Base-by-base conservation (phyloP, 1,140 invertebrate genomes). In the Tigriopus japonicus region DNA sequence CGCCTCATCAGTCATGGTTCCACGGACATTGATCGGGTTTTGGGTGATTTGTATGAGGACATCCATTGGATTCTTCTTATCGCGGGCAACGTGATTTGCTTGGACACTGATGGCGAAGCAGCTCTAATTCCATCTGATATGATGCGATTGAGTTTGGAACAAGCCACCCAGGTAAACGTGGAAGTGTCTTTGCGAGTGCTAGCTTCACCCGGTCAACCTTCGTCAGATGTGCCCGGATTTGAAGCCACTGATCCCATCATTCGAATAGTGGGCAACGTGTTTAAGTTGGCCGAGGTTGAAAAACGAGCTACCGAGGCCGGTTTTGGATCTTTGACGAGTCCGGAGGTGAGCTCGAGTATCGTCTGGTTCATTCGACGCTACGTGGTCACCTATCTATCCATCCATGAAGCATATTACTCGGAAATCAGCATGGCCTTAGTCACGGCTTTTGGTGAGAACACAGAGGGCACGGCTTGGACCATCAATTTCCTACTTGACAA, bases 51-150 rank as follows among this genome's bases (percentile, higher is more conserved):
- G 0, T 85, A 84, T 70, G 87, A 93, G 73, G 87, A 93, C 73
- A 70, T 93, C 1, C 87, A 92, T 70, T 93, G 88, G 89, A 76
- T 87, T 17, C 69, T 91, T 3, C 76, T 93, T 61, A 81, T 90
- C 58, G 73, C 83, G 62, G 77, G 76, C 19, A 77, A 84, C 70
- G 73, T 83, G 1, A 69, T 86, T 52, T 79, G 80, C 49, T 78
- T 83, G 71, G 80, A 83, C 62, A 77, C 76, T 62, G 81, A 84
- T 55, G 84, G 85, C 0, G 86, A 90, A 70, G 80, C 78, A 2
- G 77, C 82, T 6, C 73, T 84, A 64, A 84, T 90, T 65, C 87
- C 87, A 0, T 67, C 77, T 0, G 81, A 86, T 69, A 76, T 92
- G 52, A 83, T 85, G 68, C 71, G 76, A 21, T 82, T 81, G 70